These are phyloP conservation scores for Eustalomyia histrio DNA, from an alignment of 2,888 invertebrate genomes.

Conservation along the genomic window DNA sequence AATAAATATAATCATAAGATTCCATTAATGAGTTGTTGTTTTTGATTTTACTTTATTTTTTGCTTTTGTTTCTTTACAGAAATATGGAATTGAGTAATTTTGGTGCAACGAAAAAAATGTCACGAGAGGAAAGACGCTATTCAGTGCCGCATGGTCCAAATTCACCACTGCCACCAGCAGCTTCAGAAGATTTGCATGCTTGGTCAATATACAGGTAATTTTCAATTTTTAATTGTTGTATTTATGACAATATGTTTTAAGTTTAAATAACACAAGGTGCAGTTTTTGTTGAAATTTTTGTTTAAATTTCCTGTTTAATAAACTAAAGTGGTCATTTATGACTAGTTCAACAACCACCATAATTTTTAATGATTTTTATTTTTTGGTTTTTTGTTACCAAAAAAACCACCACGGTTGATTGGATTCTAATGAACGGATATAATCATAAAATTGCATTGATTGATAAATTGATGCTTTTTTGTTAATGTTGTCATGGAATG, in stretches of 20 bases:
- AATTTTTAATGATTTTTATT: slow-evolving; percentile 28
- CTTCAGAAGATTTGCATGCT: slow-evolving; percentile 95
- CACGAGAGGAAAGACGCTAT: slow-evolving; percentile 89
- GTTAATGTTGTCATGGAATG: too few relatives aligned
- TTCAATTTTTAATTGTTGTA: not conserved
- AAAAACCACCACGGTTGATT: slow-evolving; percentile 67
- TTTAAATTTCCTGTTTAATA: slow-evolving; percentile 38
- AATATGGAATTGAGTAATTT: slow-evolving; percentile 79
- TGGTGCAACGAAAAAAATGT: slow-evolving; percentile 77
- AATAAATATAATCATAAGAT: slow-evolving; percentile 18
- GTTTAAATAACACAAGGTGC: too few relatives aligned
- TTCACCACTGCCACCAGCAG: slow-evolving; percentile 86
- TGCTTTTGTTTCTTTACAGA: slow-evolving; percentile 70
- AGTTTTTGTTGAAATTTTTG: slow-evolving; percentile 5
- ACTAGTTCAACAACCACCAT: slow-evolving; percentile 42
- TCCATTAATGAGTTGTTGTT: slow-evolving; percentile 25
- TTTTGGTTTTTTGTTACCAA: slow-evolving; percentile 45
- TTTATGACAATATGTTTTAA: slow-evolving; percentile 10
- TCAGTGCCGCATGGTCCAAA: slow-evolving; percentile 92
- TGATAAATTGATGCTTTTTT: slow-evolving; percentile 61
- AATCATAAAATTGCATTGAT: slow-evolving; percentile 68
- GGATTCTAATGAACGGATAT: slow-evolving; percentile 66
- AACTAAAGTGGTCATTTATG: slow-evolving; percentile 39
- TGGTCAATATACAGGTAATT: slow-evolving; percentile 95
- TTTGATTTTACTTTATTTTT: slow-evolving; percentile 17